Evolutionary conservation across 2,888 invertebrate species (phyloP), one percentile per base, ranked within the genome.

Genomic region (Smittia sp.): DNA sequence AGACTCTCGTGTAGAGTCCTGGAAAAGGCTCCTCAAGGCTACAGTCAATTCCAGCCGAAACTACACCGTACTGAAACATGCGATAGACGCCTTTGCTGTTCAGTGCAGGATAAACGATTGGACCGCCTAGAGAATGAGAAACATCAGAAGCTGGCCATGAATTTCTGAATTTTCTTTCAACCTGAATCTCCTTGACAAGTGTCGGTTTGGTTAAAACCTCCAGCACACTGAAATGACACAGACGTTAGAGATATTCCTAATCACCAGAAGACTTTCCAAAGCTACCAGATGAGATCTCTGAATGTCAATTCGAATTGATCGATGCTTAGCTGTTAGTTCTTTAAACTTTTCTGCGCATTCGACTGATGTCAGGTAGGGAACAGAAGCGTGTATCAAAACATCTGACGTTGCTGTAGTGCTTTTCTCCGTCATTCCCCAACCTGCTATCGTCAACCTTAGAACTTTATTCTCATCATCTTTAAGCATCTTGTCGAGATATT

Each of bases 1-100:
- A 6, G n/a, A 46, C 46, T 46, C 46, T 46, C 46, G 46, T 46
- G n/a, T 46, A 46, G n/a, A 46, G 11, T 46, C 46, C 46, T 46
- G 46, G 46, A 46, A 46, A 46, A 6, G 46, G 46, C n/a, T 46
- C 46, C 2, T n/a, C 4, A 2, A n/a, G 2, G 15, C 46, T 46
- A 11, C 46, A 46, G 11, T 46, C 15, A 46, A 46, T 15, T 7
- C 46, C 46, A 11, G 15, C 15, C 2, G 46, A 46, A 11, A 46
- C 46, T 2, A 46, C n/a, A 13, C 46, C 46, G 15, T 46, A 15
- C n/a, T 46, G 46, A 46, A 46, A 46, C 11, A 46, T 46, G 6
- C 46, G 32, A 32, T 32, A 32, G 9, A 9, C 32, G 3, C 32
- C 32, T 32, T 32, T 32, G 4, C 9, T 9, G 9, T 32, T 32